Base-by-base conservation (phyloP, 2,113 vertebrate species). In the Sorex fumeus region DNA sequence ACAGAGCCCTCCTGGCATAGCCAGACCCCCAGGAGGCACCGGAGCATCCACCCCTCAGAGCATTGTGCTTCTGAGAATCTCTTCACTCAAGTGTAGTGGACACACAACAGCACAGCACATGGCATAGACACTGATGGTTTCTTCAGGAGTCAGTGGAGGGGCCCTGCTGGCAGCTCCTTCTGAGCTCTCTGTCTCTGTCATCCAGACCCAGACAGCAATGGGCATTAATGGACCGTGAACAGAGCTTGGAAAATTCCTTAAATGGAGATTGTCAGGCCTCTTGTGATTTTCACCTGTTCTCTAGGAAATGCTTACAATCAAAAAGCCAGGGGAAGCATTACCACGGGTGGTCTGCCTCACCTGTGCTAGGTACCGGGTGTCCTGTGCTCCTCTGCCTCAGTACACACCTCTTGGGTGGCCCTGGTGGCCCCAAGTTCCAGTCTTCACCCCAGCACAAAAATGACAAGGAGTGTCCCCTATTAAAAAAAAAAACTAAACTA, bases 201-300 rank as follows among this genome's bases (percentile, higher is more conserved):
- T 30, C 3, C 16, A 50, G 47, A 86, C 36, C 19, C 0, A 0
- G 43, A 12, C 67, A 60, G 23, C 23, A 60, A 60, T 6, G 9
- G 47, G 50, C 70, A 27, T 72, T 47, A 53, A 76, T 23, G 34
- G 1, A 32, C 11, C 23, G 23, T 36, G 13, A n/a, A 30, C 6
- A 53, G 47, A 53, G 30, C 27, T 40, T 25, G 57, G 32, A 27
- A 74, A 71, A 36, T 18, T 12, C 9, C 34, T 72, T 64, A 70
- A 64, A 81, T 9, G 11, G 25, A 66, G n/a, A 76, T 72, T 34
- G 67, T 78, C 57, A 32, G 60, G 21, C 7, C 34, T 45, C 18
- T 86, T 70, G 21, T 80, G 30, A 4, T 93, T 81, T 88, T 78
- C 85, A 70, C 23, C n/a, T 47, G 62, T 12, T n/a, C 19, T 36